Conservation (phyloP, 2,888 invertebrate species). For the Phymatocera aterrima region DNA sequence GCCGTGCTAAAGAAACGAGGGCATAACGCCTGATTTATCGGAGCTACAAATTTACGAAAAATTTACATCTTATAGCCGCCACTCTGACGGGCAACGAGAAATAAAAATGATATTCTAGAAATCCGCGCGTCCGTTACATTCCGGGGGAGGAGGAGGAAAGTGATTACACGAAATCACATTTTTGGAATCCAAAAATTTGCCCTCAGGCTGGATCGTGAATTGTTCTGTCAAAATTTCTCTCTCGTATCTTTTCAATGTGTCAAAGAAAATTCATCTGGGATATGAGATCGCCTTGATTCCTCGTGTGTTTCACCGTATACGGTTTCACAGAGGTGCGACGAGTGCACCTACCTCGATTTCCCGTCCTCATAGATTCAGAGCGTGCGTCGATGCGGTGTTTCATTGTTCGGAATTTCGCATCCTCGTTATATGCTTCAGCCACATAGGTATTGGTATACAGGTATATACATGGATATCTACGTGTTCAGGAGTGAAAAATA, state of each 20-base stretch:
- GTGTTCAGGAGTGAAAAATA: not conserved
- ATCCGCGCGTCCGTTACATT: not conserved
- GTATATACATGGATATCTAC: not conserved
- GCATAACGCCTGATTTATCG: conserved; percentile 39
- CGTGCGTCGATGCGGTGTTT: not conserved
- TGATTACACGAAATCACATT: too few species aligned
- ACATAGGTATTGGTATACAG: too few species aligned
- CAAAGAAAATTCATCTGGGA: too few species aligned
- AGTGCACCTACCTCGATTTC: conserved; percentile 10
- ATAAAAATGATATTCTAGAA: conserved; percentile 12
- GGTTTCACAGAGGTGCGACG: not conserved
- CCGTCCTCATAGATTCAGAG: not conserved
- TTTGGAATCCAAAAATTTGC: too few species aligned
- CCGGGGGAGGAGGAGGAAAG: not conserved
- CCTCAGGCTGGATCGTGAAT: too few species aligned
- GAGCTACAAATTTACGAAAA: conserved; percentile 38
- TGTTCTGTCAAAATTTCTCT: too few species aligned
- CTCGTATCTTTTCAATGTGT: too few species aligned
- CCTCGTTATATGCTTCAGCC: conserved; percentile 30
- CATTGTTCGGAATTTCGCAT: conserved; percentile 31
- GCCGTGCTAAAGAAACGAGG: conserved; percentile 40
- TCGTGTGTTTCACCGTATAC: not conserved
- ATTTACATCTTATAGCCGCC: not conserved
- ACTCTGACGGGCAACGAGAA: not conserved
- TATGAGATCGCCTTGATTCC: too few species aligned